Base-by-base conservation (phyloP, 2,797 vertebrate species). In the Cetoscarus ocellatus region DNA sequence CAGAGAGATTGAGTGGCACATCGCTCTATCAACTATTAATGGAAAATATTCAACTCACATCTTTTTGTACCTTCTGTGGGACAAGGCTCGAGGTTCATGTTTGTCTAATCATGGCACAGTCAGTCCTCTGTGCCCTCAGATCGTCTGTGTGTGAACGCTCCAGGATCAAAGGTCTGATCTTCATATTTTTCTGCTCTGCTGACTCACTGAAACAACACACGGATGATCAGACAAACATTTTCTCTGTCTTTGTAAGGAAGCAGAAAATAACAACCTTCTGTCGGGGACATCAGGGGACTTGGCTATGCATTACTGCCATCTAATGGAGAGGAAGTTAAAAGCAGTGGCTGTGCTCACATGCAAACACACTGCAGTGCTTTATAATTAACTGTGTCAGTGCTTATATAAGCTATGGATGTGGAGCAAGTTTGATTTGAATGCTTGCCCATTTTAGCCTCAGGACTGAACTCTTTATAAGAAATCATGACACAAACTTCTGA, bases 261-360 rank as follows among this genome's bases (percentile, higher is more conserved):
- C 61, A 82, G 45, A 66, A 73, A 55, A 19, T 34, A 55, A n/a
- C 54, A 34, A 43, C 36, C 54, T 40, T 59, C 0, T 5, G 54
- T 59, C 6, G 58, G 43, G 17, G 9, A 40, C 53, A 51, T 48
- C 50, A 3, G 61, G 34, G 0, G 62, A 18, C 88, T 87, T 36
- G 34, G 87, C 79, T 93, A 90, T 93, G 87, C 89, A 91, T 94
- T 86, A 94, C 90, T 94, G 95, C 94, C 95, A 95, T 93, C 95
- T 95, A 91, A 91, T 94, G 95, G 93, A 70, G 75, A 79, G 43
- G 7, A 8, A 70, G 53, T 14, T 8, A n/a, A 71, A 59, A 79
- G 68, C 88, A 77, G 13, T 38, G 27, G 42, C 51, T 38, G 5
- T n/a, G 14, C 27, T 38, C 36, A 17, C 39, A 15, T 19, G 0